phyloP scores from a whole-genome alignment of 2,797 vertebrate genomes.

The Staurois parvus region DNA sequence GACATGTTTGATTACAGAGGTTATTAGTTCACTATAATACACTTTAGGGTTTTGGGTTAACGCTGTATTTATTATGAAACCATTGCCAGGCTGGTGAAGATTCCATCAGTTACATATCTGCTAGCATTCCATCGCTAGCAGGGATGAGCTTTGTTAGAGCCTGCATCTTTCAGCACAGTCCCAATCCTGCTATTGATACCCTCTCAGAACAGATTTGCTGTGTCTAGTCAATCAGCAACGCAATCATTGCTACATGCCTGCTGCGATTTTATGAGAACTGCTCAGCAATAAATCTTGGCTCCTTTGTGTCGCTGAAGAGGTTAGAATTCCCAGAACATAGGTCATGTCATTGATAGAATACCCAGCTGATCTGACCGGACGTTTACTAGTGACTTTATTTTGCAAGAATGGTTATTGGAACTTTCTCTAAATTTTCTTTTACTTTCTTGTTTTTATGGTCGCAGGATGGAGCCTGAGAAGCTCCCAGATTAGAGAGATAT shows the following conservation, averaged over 20 bases:
- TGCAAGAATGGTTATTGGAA: not conserved
- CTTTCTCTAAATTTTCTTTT: not conserved
- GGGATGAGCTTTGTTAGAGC: constrained; percentile 30
- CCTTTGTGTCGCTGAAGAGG: constrained; percentile 35
- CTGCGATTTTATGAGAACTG: constrained; percentile 53
- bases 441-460: not conserved
- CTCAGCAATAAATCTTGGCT: constrained; percentile 44
- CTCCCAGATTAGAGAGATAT: not conserved
- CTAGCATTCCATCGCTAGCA: constrained; percentile 28
- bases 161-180: constrained; percentile 47
- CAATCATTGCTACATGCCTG: constrained; percentile 59
- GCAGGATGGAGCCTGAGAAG: not conserved
- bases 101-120: constrained; percentile 17
- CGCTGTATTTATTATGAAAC: not conserved
- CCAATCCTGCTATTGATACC: constrained; percentile 37
- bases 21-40: too few species aligned
- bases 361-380: constrained; percentile 7
- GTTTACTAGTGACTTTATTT: not conserved
- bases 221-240: constrained; percentile 56
- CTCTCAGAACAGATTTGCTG: constrained; percentile 46
- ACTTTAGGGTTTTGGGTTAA: not conserved
- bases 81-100: constrained; percentile 29
- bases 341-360: constrained; percentile 23
- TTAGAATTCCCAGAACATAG: constrained; percentile 38
- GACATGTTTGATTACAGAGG: too few species aligned